Evolutionary conservation across 2,888 invertebrate genomes (phyloP), one percentile per base, ranked within the genome.

Genomic region (Idaea biselata): DNA sequence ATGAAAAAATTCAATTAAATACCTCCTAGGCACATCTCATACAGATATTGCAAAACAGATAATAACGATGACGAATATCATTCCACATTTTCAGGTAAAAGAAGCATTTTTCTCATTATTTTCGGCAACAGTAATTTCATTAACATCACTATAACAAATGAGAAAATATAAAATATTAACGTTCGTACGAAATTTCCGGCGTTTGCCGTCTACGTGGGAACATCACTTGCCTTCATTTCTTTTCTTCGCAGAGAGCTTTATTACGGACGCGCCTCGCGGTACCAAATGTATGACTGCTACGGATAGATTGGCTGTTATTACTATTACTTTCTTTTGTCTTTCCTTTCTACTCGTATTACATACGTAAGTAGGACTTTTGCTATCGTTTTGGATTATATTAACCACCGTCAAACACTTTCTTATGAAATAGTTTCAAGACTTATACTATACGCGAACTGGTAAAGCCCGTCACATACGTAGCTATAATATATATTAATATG

Each of bases 251-350:
- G 57, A 33, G 18, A 61, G 63, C 65, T 60, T 66, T 63, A 67
- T 55, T 58, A 18, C 55, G 54, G 55, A 60, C 64, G 70, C 68
- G 62, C 66, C 66, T 63, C 63, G 60, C 63, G n/a, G 67, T 68
- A 68, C 71, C 72, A 75, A 75, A 77, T 70, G 71, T 70, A 71
- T 70, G 63, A 69, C 58, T 61, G 55, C 66, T 69, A 68, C 58
- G 56, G 17, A 18, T 56, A 18, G 18, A 56, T 44, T 44, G 44
- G 44, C 44, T 44, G 44, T 44, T 44, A 44, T 44, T 44, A 44
- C 44, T 44, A 7, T 44, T 44, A 7, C 14, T 44, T 33, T 33
- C 33, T 33, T 11, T 33, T 11, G 8, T 11, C 14, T 44, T 44
- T 44, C 14, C 11, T 1, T 32, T 32, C 1, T 32, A 8, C 6